Evolutionary conservation across 2,113 vertebrate species (phyloP).

Genomic region (Taxidea taxus): DNA sequence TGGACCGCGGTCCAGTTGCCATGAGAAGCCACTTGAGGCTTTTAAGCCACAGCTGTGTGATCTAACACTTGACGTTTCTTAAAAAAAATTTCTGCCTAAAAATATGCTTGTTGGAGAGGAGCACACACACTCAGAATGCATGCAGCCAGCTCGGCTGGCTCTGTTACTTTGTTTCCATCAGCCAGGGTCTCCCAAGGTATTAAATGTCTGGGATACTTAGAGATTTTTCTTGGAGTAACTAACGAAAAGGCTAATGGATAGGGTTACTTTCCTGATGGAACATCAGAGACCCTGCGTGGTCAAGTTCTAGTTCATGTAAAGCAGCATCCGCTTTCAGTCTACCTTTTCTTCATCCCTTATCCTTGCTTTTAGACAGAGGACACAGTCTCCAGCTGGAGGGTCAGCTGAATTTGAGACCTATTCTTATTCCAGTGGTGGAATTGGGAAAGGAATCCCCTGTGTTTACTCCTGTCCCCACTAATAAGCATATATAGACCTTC

Average conservation of each 20-base stretch:
- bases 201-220: background rate
- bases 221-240: background rate
- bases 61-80: background rate
- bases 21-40: background rate
- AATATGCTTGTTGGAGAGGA: background rate
- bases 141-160: background rate
- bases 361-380: background rate
- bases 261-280: background rate
- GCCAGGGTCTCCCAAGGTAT: background rate
- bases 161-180: background rate
- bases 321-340: too few species aligned
- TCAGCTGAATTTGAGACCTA: background rate
- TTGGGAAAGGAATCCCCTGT: background rate
- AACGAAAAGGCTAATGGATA: background rate
- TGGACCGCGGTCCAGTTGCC: background rate
- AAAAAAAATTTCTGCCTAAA: background rate
- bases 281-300: background rate
- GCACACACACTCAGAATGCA: fast-evolving
- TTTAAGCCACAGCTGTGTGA: background rate
- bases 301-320: background rate
- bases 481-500: background rate
- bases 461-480: background rate
- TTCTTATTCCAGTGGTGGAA: background rate
- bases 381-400: background rate
- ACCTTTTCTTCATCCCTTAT: background rate